Base-by-base conservation (phyloP, 2,888 invertebrate species). In the Sarcophaga carnaria region DNA sequence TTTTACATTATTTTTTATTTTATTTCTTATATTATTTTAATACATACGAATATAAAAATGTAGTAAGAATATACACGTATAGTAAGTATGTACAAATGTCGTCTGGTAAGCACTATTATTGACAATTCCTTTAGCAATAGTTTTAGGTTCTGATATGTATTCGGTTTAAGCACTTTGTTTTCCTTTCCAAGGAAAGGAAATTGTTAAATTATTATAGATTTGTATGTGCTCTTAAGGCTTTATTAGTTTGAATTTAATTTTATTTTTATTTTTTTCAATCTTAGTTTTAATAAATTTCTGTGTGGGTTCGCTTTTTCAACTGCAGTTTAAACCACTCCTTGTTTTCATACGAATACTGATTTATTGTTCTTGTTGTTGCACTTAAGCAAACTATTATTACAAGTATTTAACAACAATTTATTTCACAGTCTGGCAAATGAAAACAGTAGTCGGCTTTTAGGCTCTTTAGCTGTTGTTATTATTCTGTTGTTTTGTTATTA, bases 401-500 rank as follows among this genome's bases (percentile, higher is more conserved):
- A 4, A 54, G 17, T 17, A 54, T 54, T 54, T 54, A 14, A 54
- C 22, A 54, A 63, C n/a, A 78, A 79, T 69, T 62, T 67, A 66
- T 77, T 17, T 64, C 60, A 72, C 76, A 67, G 80, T 80, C 79
- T 81, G 71, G 59, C 25, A 64, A 71, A 75, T 66, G 22, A 79
- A 81, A 76, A 76, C 63, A 79, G 76, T 82, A 79, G 76, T 82
- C 87, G 86, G 86, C 78, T 78, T 81, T 78, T 78, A 54, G 3
- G 17, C 12, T 12, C 54, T 54, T 12, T 17, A 14, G 27, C 71
- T 79, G 12, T 60, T 75, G 22, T 59, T 71, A 47, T 69, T 54
- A 27, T 79, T 17, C 12, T 77, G 25, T 25, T 83, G 60, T 54
- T 12, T 83, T 78, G 20, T 62, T 62, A n/a, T 62, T 59, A n/a